phyloP scores from a whole-genome alignment of 1,140 invertebrate genomes.

The Limonius californicus region DNA sequence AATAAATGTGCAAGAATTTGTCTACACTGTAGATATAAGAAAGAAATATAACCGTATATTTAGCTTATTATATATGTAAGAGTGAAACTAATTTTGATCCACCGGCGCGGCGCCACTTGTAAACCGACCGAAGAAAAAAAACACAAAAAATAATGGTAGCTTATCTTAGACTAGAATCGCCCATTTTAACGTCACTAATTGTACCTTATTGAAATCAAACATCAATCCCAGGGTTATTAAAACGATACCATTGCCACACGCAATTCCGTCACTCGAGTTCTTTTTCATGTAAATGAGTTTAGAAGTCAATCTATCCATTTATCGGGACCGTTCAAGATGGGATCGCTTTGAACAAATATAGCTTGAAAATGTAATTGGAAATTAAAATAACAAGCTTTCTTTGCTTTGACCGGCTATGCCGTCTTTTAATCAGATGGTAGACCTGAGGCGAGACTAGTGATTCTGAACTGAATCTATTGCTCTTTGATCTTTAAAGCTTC shows the following conservation, averaged over 20 bases:
- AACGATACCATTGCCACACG: background rate
- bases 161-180: background rate
- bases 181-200: background rate
- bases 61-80: too few species aligned
- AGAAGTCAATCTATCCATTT: background rate
- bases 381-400: conserved; percentile 27
- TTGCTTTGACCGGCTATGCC: conserved; percentile 20
- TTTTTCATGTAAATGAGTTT: background rate
- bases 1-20: too few species aligned
- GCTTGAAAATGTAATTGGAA: conserved; percentile 14
- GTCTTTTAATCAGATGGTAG: conserved; percentile 28
- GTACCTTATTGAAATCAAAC: background rate
- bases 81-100: too few species aligned
- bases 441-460: conserved; percentile 26
- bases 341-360: background rate
- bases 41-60: too few species aligned
- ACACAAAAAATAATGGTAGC: too few species aligned
- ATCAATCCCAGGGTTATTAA: background rate
- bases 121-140: too few species aligned
- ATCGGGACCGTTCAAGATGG: background rate
- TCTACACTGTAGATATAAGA: too few species aligned
- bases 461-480: conserved; percentile 16
- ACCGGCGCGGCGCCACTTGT: too few species aligned
- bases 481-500: conserved; percentile 13
- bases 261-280: background rate